Base-by-base conservation (phyloP, 2,797 vertebrate species). In the Odontamblyopus rebecca region DNA sequence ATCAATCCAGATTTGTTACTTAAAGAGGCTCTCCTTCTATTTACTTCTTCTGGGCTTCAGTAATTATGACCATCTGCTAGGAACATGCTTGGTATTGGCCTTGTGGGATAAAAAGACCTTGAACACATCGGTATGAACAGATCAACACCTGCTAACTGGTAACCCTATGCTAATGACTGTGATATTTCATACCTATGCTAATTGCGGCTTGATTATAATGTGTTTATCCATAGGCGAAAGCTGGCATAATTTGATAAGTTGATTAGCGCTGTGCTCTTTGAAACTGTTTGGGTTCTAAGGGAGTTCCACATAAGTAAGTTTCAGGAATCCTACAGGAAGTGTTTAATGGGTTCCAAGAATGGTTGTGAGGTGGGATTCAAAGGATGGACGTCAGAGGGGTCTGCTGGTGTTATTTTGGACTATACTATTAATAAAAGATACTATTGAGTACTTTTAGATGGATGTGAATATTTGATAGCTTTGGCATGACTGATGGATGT, bases 51-150 rank as follows among this genome's bases (percentile, higher is more conserved):
- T 73, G 50, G 77, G 74, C 74, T 75, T 53, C 35, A 67, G 57
- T 85, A 85, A 86, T 88, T 82, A 73, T 87, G 86, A 80, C 87
- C 88, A 90, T 88, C 90, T 92, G 90, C 82, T 85, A 69, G 66
- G 35, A 79, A 68, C 74, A 79, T 60, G 29, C 54, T 67, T 67
- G 27, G 63, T 82, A 73, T 69, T 3, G 61, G 19, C 68, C 81
- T 70, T 44, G 67, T 82, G 80, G 82, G 73, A 79, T 57, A 72
- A 75, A 2, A 29, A 80, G 73, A 70, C 82, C 75, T 76, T 69
- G 61, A 71, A 67, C 51, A 19, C 78, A 72, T 54, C 44, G 19
- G 69, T 68, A 67, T 69, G 66, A 62, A 29, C 57, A 27, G 51
- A 57, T 9, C 9, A 16, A 74, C 88, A 89, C 84, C 82, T 84